phyloP scores from a whole-genome alignment of 2,888 invertebrate species.

The Cancer borealis region DNA sequence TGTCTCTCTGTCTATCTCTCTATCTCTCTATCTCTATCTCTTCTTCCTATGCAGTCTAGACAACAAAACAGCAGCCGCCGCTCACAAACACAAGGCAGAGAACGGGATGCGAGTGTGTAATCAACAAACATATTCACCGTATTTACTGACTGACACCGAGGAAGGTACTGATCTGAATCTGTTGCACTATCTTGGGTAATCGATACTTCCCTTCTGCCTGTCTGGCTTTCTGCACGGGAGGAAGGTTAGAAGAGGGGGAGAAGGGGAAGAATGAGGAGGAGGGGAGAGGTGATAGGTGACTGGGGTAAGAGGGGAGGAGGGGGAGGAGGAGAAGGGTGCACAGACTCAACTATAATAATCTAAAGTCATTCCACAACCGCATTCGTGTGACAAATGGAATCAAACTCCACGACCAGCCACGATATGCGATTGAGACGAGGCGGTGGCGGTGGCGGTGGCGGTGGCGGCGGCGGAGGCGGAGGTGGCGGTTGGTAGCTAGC shows the following conservation, averaged over 20 bases:
- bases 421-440: not conserved
- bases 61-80: not conserved
- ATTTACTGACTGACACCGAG: not conserved
- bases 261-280: not conserved
- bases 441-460: not conserved
- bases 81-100: not conserved
- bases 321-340: not conserved
- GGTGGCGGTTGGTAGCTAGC: too few relatives aligned
- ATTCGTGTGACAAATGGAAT: conserved; percentile 67
- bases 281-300: not conserved
- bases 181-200: not conserved
- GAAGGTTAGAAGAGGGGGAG: not conserved
- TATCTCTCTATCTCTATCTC: not conserved
- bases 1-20: not conserved
- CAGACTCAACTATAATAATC: conserved; percentile 54
- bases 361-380: conserved; percentile 57
- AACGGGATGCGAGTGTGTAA: not conserved
- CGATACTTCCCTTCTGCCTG: not conserved
- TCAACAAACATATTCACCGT: conserved; percentile 24
- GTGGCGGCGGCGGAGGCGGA: not conserved
- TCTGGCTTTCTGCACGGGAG: not conserved
- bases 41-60: not conserved
- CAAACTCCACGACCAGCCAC: conserved; percentile 31
- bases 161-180: conserved; percentile 11
- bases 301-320: not conserved